Percentiles rank a stretch among this genome's conserved stretches.
phyloP scores from a whole-genome alignment of 2,888 invertebrate species.

The Pediacus dermestoides region DNA sequence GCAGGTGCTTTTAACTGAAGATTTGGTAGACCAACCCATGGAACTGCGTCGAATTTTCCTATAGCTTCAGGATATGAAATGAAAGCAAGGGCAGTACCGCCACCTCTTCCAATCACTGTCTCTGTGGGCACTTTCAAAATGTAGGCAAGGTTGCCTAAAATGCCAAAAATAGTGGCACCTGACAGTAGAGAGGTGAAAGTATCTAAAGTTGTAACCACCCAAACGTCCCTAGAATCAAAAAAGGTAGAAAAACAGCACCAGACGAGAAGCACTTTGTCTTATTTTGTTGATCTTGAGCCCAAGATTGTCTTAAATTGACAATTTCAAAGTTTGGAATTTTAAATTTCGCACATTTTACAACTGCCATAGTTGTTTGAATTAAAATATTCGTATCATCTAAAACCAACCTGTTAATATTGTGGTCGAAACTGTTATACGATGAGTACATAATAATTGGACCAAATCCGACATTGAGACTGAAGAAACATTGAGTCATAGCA shows the following conservation, averaged over 20 bases:
- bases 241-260: too few species aligned
- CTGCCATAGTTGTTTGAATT: too few species aligned
- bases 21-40: slow-evolving; percentile 66
- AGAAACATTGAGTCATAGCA: slow-evolving; percentile 73
- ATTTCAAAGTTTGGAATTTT: too few species aligned
- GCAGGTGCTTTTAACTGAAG: not conserved
- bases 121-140: slow-evolving; percentile 61
- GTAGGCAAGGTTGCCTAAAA: slow-evolving; percentile 74
- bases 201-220: slow-evolving; percentile 77
- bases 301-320: too few species aligned
- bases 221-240: slow-evolving; percentile 71
- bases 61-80: slow-evolving; percentile 83
- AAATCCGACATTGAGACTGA: slow-evolving; percentile 67
- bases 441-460: slow-evolving; percentile 74
- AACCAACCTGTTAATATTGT: too few species aligned
- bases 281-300: too few species aligned
- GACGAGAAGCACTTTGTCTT: too few species aligned
- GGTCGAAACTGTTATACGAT: too few species aligned
- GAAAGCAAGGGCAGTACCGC: slow-evolving; percentile 78
- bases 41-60: slow-evolving; percentile 66
- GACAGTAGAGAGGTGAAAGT: slow-evolving; percentile 79
- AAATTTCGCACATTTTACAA: too few species aligned
- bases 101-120: slow-evolving; percentile 65
- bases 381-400: too few species aligned
- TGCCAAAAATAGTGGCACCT: slow-evolving; percentile 78